Percentiles rank a stretch among this genome's conserved stretches.
These are phyloP conservation scores for Proisotoma minuta DNA, from an alignment of 2,888 invertebrate species.

Conservation along the genomic window DNA sequence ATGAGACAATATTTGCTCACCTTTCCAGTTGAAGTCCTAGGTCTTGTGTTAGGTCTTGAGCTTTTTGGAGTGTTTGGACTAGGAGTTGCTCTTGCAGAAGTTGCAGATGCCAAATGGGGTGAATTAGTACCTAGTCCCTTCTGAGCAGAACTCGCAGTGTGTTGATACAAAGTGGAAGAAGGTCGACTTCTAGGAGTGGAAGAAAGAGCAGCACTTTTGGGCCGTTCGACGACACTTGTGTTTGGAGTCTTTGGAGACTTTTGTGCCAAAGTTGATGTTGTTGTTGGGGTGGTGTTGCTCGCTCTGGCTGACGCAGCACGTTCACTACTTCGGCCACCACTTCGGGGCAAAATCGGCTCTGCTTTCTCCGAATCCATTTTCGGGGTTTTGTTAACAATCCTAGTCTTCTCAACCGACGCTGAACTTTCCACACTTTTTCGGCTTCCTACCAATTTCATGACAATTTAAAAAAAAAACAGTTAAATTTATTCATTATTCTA, in stretches of 20 bases:
- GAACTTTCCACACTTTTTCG: background rate
- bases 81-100: constrained; percentile 7
- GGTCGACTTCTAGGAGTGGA: constrained; percentile 28
- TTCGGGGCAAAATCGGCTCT: constrained; percentile 25
- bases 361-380: constrained; percentile 13
- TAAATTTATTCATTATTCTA: too few relatives aligned
- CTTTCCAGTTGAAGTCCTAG: constrained; percentile 7
- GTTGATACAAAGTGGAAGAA: constrained; percentile 34
- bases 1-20: background rate
- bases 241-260: background rate
- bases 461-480: too few relatives aligned
- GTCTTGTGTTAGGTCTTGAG: constrained; percentile 17
- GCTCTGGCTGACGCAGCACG: constrained; percentile 25
- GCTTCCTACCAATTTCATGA: background rate
- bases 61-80: constrained; percentile 23
- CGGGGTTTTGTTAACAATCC: background rate
- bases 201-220: constrained; percentile 24
- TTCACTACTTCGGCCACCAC: constrained; percentile 19
- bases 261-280: constrained; percentile 7
- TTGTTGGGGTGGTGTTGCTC: constrained; percentile 19
- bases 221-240: background rate
- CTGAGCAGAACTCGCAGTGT: constrained; percentile 33
- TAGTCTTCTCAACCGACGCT: background rate
- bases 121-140: constrained; percentile 27
- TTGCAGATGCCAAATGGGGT: constrained; percentile 15